phyloP scores from a whole-genome alignment of 1,140 invertebrate species.

The Cryptotermes secundus region DNA sequence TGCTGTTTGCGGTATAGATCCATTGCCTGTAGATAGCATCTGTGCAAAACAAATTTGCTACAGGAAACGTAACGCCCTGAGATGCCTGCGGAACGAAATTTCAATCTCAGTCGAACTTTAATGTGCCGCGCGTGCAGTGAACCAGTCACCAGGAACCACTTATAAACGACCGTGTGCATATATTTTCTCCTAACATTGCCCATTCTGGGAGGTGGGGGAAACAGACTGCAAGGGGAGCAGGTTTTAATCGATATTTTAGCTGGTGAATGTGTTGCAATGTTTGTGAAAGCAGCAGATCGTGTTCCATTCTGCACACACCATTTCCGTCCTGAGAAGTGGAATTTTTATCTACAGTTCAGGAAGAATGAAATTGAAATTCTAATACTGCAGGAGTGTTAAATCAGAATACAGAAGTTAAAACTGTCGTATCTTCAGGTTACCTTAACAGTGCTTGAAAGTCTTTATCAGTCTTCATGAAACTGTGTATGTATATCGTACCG shows the following conservation, averaged over 20 bases:
- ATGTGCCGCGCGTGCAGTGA: neutral
- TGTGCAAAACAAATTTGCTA: neutral
- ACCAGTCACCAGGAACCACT: neutral
- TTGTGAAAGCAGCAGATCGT: neutral
- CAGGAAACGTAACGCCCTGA: neutral
- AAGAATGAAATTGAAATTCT: neutral
- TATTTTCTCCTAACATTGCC: neutral
- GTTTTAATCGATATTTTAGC: conserved; percentile 11
- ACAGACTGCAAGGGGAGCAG: neutral
- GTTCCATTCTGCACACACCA: neutral
- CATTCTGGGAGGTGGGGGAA: neutral
- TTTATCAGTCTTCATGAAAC: no score
- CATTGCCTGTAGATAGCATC: neutral
- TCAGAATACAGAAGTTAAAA: neutral
- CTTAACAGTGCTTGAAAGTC: no score
- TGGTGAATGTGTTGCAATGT: conserved; percentile 7
- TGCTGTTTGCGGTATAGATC: neutral
- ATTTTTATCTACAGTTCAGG: neutral
- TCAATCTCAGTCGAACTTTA: neutral
- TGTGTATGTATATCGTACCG: no score
- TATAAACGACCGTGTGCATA: conserved; percentile 7
- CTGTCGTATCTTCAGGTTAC: no score
- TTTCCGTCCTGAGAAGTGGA: neutral
- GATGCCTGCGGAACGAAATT: neutral
- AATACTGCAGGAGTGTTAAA: neutral